These are phyloP conservation scores for Rhabdophis nuchalis DNA, from an alignment of 2,797 vertebrate genomes.

Conservation along the genomic window DNA sequence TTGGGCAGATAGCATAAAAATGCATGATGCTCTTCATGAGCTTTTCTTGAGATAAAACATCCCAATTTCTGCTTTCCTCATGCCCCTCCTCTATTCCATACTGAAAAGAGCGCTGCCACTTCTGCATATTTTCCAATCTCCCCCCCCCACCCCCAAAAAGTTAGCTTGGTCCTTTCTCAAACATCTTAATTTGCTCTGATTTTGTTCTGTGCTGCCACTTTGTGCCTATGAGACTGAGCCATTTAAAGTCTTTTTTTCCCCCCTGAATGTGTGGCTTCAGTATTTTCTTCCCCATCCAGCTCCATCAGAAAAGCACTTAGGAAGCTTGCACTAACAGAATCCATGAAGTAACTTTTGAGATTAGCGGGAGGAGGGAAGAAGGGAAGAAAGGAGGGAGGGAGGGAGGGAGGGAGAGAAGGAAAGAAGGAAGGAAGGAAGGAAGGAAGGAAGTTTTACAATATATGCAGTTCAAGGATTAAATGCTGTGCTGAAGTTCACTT, in stretches of 20 bases:
- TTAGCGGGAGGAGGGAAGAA: neutral
- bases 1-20: neutral
- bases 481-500: slow-evolving; percentile 6
- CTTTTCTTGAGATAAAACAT: neutral
- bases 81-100: neutral
- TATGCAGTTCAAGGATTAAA: neutral
- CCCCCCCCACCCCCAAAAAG: neutral
- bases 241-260: neutral
- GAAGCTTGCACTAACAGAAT: neutral
- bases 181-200: neutral
- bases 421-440: neutral
- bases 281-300: neutral
- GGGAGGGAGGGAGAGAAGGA: neutral
- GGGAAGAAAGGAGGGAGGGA: neutral
- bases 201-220: neutral
- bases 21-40: neutral
- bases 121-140: neutral
- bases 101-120: neutral
- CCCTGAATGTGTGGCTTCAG: neutral
- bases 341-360: slow-evolving; percentile 29
- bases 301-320: neutral
- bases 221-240: neutral
- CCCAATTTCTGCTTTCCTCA: neutral
- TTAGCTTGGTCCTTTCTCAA: neutral
- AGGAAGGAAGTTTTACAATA: neutral